These are phyloP conservation scores for Gasterosteus nipponicus DNA, from an alignment of 2,113 vertebrate genomes.

Conservation along the genomic window DNA sequence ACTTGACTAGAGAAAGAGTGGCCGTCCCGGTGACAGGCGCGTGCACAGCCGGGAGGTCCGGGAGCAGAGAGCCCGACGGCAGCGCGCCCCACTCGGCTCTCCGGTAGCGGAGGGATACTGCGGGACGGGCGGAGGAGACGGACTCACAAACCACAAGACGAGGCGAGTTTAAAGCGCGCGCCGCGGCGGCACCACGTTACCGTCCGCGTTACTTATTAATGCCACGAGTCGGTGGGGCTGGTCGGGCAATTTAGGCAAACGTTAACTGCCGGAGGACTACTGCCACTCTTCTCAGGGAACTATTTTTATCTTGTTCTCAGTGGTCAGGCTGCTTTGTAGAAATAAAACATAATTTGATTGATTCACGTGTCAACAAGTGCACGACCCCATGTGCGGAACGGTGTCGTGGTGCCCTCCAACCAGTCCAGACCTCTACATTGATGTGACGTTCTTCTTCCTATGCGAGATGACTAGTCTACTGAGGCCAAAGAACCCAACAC, in stretches of 20 bases:
- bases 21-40: conserved; percentile 39
- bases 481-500: not conserved
- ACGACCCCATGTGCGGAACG: not conserved
- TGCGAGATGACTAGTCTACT: not conserved
- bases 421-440: conserved; percentile 13
- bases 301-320: not conserved
- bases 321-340: not conserved
- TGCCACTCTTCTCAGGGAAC: not conserved
- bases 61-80: conserved; percentile 41
- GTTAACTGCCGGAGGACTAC: not conserved
- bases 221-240: not conserved
- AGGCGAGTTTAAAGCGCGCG: conserved; percentile 20
- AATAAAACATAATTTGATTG: not conserved
- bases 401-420: not conserved
- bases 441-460: not conserved
- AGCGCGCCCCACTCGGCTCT: conserved; percentile 25
- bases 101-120: conserved; percentile 17
- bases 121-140: conserved; percentile 5
- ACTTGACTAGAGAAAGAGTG: not conserved
- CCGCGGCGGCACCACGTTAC: too few species aligned
- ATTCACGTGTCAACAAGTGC: conserved; percentile 41
- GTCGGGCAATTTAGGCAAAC: not conserved
- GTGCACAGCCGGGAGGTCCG: conserved; percentile 50
- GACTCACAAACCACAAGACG: not conserved
- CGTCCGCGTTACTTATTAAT: not conserved